These are phyloP conservation scores for Sylvia atricapilla DNA, from an alignment of 2,113 vertebrate species.

Conservation along the genomic window DNA sequence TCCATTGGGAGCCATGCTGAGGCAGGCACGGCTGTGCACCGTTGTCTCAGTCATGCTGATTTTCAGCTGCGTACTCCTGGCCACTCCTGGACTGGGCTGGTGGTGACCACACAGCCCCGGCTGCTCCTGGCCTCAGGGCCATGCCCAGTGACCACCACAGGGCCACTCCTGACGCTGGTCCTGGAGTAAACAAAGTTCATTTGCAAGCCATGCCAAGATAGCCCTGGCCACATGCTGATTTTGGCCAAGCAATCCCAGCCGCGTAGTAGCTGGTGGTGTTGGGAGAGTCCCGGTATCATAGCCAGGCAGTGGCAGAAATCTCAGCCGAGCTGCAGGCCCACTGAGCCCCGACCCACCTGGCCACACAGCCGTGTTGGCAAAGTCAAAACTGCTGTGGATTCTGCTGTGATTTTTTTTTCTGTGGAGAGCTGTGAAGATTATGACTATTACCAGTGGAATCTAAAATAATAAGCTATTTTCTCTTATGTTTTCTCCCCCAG, in stretches of 20 bases:
- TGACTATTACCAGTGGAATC: neutral
- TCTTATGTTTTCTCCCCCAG: neutral
- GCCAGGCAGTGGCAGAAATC: neutral
- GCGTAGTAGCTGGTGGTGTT: fast-evolving
- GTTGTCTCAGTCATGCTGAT: neutral
- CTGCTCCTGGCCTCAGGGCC: neutral
- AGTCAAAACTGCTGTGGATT: neutral
- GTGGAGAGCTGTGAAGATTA: neutral
- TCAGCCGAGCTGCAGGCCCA: neutral
- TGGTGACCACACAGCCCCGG: neutral
- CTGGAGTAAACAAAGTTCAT: neutral
- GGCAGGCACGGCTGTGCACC: neutral
- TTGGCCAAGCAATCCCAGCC: neutral
- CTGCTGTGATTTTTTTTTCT: neutral
- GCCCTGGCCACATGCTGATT: fast-evolving
- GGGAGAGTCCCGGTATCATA: neutral
- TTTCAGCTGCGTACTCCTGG: neutral
- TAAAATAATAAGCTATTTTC: neutral
- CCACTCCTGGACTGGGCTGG: neutral
- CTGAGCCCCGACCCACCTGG: fast-evolving
- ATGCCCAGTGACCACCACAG: too few relatives aligned
- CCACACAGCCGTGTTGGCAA: fast-evolving
- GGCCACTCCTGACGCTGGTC: neutral
- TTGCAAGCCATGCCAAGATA: neutral
- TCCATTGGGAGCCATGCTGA: neutral